phyloP scores from a whole-genome alignment of 53 echinoderm and acorn worm species.

The Echinometra lucunter region DNA sequence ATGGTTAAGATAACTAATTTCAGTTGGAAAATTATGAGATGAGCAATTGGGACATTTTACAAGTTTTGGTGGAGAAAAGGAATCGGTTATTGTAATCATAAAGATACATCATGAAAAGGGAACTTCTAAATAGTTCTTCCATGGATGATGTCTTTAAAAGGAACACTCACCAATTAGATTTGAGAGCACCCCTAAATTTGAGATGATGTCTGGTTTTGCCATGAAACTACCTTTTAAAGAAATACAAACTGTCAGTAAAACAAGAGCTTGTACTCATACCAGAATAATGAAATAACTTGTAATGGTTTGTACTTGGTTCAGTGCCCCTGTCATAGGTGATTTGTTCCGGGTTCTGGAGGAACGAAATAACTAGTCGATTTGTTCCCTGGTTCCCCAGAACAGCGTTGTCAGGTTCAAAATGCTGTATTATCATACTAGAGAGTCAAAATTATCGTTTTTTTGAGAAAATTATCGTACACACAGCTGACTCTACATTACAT shows the following conservation, averaged over 20 bases:
- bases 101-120: neutral
- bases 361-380: too few relatives aligned
- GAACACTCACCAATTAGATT: neutral
- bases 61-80: neutral
- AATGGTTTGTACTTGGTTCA: neutral
- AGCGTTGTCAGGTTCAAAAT: too few relatives aligned
- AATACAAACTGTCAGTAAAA: neutral
- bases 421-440: too few relatives aligned
- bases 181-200: too few relatives aligned
- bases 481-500: too few relatives aligned
- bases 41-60: neutral
- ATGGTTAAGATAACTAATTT: neutral
- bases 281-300: neutral
- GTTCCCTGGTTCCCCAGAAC: too few relatives aligned
- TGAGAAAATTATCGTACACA: too few relatives aligned
- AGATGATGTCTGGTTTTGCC: neutral
- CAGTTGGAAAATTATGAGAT: neutral
- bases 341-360: too few relatives aligned
- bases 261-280: neutral
- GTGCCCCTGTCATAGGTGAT: too few relatives aligned
- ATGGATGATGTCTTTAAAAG: neutral
- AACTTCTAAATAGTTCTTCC: neutral
- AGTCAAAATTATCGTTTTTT: too few relatives aligned
- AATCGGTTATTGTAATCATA: neutral
- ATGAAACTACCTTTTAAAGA: neutral